Evolutionary conservation across 2,888 invertebrate species (phyloP).

Genomic region (Lasius fuliginosus): DNA sequence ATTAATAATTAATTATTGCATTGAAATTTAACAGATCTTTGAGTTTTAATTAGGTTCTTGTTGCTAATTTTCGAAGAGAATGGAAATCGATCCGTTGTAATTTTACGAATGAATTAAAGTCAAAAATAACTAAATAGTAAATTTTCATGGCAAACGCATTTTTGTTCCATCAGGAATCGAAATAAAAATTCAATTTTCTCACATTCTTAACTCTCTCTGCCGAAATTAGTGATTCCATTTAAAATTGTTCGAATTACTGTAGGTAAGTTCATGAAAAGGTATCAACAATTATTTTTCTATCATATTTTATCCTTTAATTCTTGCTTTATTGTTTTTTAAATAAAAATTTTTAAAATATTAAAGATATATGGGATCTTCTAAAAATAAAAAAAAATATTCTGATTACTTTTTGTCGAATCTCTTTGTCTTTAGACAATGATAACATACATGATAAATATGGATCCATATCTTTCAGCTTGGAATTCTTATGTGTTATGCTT

Average conservation of each 20-base stretch:
- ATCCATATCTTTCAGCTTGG: neutral
- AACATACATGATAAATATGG: neutral
- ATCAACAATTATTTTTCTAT: neutral
- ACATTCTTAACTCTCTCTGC: neutral
- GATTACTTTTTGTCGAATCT: neutral
- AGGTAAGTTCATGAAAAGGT: neutral
- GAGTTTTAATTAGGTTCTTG: neutral
- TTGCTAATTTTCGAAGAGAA: neutral
- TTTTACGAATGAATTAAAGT: neutral
- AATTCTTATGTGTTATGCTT: neutral
- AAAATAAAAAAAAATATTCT: neutral
- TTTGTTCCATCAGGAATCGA: neutral
- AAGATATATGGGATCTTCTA: neutral
- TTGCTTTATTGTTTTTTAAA: neutral
- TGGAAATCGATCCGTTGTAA: neutral
- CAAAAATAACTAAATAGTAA: neutral
- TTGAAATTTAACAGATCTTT: neutral
- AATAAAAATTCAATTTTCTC: neutral
- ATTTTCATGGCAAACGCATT: neutral
- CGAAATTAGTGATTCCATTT: neutral
- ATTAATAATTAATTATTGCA: neutral
- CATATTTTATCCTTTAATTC: neutral
- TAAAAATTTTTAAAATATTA: neutral
- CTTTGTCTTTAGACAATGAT: neutral
- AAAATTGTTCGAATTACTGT: neutral